A percentile compares a stretch with the other conserved stretches of the same genome.
Evolutionary conservation across 1,140 invertebrate species (phyloP).

Genomic region (Apis laboriosa): DNA sequence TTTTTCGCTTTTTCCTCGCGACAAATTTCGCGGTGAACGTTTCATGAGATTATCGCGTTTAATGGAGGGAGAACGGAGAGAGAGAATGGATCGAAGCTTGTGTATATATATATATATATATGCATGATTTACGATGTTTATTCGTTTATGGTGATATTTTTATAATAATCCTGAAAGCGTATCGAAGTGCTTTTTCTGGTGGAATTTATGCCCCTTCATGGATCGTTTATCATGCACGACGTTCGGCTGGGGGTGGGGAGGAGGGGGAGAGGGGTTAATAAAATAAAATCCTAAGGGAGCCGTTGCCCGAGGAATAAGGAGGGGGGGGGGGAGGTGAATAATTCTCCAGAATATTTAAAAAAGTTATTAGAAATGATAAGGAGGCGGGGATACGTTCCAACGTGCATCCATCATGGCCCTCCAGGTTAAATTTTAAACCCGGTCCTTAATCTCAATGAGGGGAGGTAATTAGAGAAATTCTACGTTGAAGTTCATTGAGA

Average conservation of each 20-base stretch:
- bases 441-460: neutral
- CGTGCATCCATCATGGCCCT: neutral
- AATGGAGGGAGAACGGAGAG: neutral
- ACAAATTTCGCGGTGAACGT: neutral
- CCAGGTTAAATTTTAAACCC: neutral
- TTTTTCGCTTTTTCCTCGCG: neutral
- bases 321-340: neutral
- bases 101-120: too few relatives aligned
- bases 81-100: neutral
- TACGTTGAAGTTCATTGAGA: neutral
- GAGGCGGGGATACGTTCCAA: neutral
- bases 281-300: slow-evolving; percentile 32
- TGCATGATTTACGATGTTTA: slow-evolving; percentile 21
- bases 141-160: slow-evolving; percentile 27
- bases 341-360: slow-evolving; percentile 26
- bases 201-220: slow-evolving; percentile 35
- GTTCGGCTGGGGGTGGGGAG: neutral
- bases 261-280: neutral
- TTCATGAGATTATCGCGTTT: slow-evolving; percentile 12
- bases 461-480: neutral
- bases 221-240: slow-evolving; percentile 42
- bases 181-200: slow-evolving; percentile 27
- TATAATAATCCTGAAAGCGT: slow-evolving; percentile 35
- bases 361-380: slow-evolving; percentile 6
- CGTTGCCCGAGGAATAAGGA: slow-evolving; percentile 5